Conservation (phyloP, 23 tunicate species). For the Aplidium turbinatum region DNA sequence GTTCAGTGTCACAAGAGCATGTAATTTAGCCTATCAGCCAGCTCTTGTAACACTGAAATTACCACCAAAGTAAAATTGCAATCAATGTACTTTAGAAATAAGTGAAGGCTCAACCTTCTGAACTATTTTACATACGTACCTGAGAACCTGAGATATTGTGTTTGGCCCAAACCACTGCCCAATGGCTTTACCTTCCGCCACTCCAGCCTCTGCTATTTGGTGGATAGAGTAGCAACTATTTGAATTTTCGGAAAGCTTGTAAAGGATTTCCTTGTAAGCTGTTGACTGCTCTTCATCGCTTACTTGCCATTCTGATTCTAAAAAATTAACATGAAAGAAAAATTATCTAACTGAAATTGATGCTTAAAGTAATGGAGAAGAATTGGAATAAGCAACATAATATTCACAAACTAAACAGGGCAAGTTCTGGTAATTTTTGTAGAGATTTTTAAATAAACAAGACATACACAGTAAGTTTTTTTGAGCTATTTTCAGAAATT, state of each 20-base stretch:
- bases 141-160: constrained; percentile 84
- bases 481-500: too few species aligned
- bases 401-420: background rate
- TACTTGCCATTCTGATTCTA: constrained; percentile 70
- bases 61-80: too few species aligned
- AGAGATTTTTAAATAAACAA: background rate
- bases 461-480: too few species aligned
- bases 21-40: too few species aligned
- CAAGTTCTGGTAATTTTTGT: background rate
- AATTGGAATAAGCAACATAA: background rate
- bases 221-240: constrained; percentile 75
- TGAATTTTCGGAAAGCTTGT: constrained; percentile 50
- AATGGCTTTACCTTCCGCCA: constrained; percentile 83
- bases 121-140: too few species aligned
- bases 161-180: constrained; percentile 99
- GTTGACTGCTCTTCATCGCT: constrained; percentile 32
- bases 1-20: too few species aligned
- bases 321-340: background rate
- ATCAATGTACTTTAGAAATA: too few species aligned
- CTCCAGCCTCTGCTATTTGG: constrained; percentile 98
- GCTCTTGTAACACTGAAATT: too few species aligned
- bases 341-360: background rate
- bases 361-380: background rate
- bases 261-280: constrained; percentile 47
- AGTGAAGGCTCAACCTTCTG: too few species aligned